These are phyloP conservation scores for Tipula confusa DNA, from an alignment of 2,888 invertebrate genomes.

Conservation along the genomic window DNA sequence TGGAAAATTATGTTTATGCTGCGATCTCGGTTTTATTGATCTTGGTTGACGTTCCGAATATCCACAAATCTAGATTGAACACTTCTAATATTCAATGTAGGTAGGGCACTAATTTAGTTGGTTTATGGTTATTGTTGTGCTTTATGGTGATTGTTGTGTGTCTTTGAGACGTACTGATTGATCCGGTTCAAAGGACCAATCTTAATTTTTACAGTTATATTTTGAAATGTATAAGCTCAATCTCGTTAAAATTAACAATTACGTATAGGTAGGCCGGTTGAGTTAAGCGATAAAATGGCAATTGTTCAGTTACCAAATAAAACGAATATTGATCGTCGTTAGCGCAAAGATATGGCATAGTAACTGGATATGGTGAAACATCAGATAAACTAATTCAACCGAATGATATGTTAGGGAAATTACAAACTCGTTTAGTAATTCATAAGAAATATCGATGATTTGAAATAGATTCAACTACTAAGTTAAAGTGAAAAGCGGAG, in stretches of 20 bases:
- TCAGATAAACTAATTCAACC: neutral
- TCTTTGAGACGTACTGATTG: neutral
- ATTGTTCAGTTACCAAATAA: neutral
- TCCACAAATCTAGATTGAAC: no score
- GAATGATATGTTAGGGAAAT: neutral
- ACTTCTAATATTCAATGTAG: no score
- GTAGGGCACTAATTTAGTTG: no score
- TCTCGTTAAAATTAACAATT: neutral
- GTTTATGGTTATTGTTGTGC: no score
- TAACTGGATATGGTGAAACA: neutral
- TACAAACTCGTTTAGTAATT: neutral
- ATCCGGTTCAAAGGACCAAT: neutral
- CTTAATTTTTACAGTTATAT: neutral
- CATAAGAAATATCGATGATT: neutral
- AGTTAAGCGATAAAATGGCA: neutral
- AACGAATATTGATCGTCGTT: neutral
- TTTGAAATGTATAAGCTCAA: neutral
- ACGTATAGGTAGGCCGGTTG: neutral
- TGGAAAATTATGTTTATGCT: no score
- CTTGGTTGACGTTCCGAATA: no score
- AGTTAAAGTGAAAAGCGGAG: no score
- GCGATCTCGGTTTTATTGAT: no score
- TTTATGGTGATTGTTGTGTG: neutral
- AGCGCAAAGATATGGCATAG: neutral
- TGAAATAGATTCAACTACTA: neutral